Conservation (phyloP, 2,888 invertebrate genomes). For the Peribatodes rhomboidaria region DNA sequence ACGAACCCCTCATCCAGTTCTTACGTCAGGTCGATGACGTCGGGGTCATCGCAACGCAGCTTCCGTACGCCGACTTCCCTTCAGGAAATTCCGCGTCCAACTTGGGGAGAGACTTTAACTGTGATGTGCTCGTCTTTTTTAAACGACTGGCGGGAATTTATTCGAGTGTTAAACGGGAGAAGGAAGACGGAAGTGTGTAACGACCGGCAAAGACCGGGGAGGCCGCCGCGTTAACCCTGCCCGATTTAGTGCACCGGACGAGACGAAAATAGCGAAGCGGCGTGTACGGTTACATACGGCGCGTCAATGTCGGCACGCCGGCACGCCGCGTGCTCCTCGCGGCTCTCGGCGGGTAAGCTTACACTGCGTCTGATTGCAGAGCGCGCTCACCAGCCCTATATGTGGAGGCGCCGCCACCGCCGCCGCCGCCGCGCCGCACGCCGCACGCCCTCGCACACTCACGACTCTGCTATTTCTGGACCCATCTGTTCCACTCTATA, state of each 20-base stretch:
- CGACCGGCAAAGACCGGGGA: slow-evolving; percentile 73
- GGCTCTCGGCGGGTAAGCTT: slow-evolving; percentile 77
- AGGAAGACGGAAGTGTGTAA: slow-evolving; percentile 81
- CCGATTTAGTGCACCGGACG: slow-evolving; percentile 86
- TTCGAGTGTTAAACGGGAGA: slow-evolving; percentile 73
- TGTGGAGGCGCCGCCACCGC: slow-evolving; percentile 74
- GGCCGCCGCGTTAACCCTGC: slow-evolving; percentile 85
- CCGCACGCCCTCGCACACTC: slow-evolving; percentile 70
- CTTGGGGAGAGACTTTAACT: slow-evolving; percentile 47
- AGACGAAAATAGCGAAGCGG: slow-evolving; percentile 83
- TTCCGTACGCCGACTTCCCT: slow-evolving; percentile 46
- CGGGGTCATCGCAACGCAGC: slow-evolving; percentile 66
- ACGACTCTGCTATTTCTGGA: slow-evolving; percentile 73
- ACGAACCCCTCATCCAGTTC: slow-evolving; percentile 81
- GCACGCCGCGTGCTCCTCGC: slow-evolving; percentile 65
- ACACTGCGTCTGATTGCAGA: slow-evolving; percentile 80
- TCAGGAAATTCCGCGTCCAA: slow-evolving; percentile 35
- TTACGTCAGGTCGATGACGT: slow-evolving; percentile 83
- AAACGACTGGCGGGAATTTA: slow-evolving; percentile 53
- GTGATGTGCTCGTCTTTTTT: slow-evolving; percentile 52
- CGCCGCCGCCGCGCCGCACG: slow-evolving; percentile 64
- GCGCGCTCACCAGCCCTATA: slow-evolving; percentile 81
- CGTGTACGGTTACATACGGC: slow-evolving; percentile 85
- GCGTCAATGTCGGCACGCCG: slow-evolving; percentile 81
- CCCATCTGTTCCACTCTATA: slow-evolving; percentile 79